Conservation (phyloP, 2,113 vertebrate species). For the Vicugna pacos region DNA sequence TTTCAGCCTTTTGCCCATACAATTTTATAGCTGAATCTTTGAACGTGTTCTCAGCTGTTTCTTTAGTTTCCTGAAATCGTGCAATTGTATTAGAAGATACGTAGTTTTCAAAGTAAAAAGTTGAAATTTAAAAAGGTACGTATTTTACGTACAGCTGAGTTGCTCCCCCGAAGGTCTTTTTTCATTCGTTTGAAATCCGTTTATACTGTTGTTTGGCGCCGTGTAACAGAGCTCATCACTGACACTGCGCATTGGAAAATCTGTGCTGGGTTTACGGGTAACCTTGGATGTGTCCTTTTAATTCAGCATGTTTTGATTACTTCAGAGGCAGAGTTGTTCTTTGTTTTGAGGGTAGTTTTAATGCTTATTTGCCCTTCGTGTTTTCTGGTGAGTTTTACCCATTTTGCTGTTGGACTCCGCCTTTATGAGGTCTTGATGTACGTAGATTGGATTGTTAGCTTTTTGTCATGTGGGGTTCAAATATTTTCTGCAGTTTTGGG, state of each 20-base stretch:
- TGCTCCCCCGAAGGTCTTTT: not conserved
- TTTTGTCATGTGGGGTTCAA: not conserved
- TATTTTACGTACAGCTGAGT: not conserved
- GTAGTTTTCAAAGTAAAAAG: slow-evolving; percentile 27
- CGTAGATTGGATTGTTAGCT: not conserved
- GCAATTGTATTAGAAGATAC: not conserved
- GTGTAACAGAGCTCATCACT: not conserved
- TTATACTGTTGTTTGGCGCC: not conserved
- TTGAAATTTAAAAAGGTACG: not conserved
- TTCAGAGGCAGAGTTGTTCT: not conserved
- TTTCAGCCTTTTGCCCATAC: not conserved
- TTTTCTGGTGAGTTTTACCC: not conserved
- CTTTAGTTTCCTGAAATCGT: not conserved
- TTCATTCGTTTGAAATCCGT: not conserved
- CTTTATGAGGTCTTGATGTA: not conserved
- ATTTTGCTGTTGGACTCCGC: not conserved
- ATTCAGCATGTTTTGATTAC: not conserved
- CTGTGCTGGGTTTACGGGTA: not conserved
- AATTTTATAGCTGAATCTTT: not conserved
- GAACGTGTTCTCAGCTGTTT: not conserved
- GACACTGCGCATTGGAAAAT: too few species aligned
- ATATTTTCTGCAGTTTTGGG: not conserved
- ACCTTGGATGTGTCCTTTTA: not conserved
- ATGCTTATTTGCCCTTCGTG: not conserved
- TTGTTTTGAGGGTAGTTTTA: not conserved